Evolutionary conservation across 2,113 vertebrate genomes (phyloP).

Genomic region (Suricata suricatta): DNA sequence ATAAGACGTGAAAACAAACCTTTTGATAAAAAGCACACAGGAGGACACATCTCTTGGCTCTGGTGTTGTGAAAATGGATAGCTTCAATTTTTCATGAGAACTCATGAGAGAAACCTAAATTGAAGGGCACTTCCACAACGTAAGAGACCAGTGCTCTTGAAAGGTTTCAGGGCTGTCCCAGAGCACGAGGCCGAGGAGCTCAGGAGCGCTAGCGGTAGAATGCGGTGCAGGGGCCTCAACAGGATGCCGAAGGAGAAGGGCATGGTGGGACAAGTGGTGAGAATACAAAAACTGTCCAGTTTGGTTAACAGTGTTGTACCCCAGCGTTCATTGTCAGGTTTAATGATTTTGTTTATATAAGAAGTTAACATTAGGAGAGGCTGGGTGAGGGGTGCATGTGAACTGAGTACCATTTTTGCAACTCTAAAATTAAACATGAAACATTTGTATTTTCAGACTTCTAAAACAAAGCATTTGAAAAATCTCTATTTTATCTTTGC

Average conservation of each 20-base stretch:
- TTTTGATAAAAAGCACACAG: background rate
- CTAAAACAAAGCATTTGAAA: background rate
- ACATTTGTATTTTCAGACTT: background rate
- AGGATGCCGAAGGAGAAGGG: background rate
- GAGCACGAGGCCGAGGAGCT: background rate
- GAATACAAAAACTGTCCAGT: background rate
- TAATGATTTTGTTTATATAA: background rate
- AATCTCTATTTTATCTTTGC: background rate
- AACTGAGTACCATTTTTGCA: background rate
- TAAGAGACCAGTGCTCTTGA: background rate
- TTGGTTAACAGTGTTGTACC: background rate
- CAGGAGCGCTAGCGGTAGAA: background rate
- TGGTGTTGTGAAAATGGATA: background rate
- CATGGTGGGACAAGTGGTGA: background rate
- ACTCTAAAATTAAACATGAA: conserved; percentile 1
- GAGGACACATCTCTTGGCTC: background rate
- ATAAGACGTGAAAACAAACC: background rate
- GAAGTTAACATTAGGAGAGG: background rate
- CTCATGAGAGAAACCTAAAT: background rate
- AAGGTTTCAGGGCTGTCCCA: background rate
- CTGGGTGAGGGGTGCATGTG: background rate
- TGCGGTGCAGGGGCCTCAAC: background rate
- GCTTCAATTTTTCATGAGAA: background rate
- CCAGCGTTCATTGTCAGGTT: background rate
- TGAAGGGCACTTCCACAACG: background rate